Base-by-base conservation (phyloP, 2,797 vertebrate genomes). In the Microctenopoma stevenorrisi region DNA sequence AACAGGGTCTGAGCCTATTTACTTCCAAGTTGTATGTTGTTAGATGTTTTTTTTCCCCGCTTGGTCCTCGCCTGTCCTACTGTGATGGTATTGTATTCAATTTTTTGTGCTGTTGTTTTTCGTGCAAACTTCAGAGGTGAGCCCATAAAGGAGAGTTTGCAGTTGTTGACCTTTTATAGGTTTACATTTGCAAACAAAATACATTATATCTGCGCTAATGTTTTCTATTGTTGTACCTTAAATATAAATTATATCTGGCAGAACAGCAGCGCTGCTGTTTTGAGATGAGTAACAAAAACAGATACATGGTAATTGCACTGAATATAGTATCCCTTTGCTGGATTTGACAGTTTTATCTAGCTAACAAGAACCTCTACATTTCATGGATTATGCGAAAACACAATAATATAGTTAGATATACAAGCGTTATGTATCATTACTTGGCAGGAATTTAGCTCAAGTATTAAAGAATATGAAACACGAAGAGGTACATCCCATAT, bases 1-100 rank as follows among this genome's bases (percentile, higher is more conserved):
- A 87, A 75, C 40, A 80, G 30, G 54, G 49, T 58, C 42, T 81
- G 50, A 76, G 77, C 54, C 80, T 38, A 68, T 84, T 74, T 65
- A 64, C 63, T 71, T 53, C 33, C 60, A 65, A 48, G 37, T 35
- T 51, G 38, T 13, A 14, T 50, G 42, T 67, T 63, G 75, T 46
- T 74, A 46, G 18, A 10, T 59, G 40, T 50, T 14, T 30, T 30
- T 30, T 71, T 54, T 50, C 2, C 48, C 40, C 44, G 47, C 65
- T 55, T 64, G 49, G 22, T 57, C 57, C 65, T 78, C 53, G 69
- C 35, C 60, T 55, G 42, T 64, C 50, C 44, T 60, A 4, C 51
- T 74, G 40, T 70, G 25, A 66, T 55, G 12, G 13, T 38, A 43
- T 30, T 18, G 25, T 58, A 76, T 55, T 40, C 64, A 72, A 81